phyloP scores from a whole-genome alignment of 2,113 vertebrate genomes.

The Epinephelus cyanopodus region DNA sequence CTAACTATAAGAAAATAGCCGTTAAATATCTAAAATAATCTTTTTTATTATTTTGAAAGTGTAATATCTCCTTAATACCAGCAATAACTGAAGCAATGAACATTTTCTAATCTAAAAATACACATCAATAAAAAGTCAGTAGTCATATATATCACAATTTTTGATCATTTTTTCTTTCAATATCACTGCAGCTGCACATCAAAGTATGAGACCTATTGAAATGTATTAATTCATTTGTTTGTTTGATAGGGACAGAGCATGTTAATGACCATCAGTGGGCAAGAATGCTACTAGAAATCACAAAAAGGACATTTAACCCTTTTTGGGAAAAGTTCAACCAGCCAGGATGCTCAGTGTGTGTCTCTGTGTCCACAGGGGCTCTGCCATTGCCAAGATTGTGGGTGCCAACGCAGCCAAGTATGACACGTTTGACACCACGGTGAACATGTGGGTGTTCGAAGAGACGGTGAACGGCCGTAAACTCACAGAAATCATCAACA shows the following conservation, averaged over 20 bases:
- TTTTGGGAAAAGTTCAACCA: not conserved
- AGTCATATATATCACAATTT: too few relatives aligned
- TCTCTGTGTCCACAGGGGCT: slow-evolving; percentile 87
- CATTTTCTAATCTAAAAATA: not conserved
- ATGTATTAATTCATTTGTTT: not conserved
- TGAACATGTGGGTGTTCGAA: slow-evolving; percentile 98
- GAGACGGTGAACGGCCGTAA: slow-evolving; percentile 89
- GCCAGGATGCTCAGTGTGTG: not conserved
- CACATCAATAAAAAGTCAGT: not conserved
- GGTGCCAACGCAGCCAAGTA: slow-evolving; percentile 89
- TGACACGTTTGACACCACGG: slow-evolving; percentile 87
- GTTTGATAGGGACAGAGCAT: too few relatives aligned
- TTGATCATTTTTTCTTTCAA: not conserved
- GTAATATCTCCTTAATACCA: not conserved
- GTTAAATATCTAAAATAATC: not conserved
- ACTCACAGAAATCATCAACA: slow-evolving; percentile 97
- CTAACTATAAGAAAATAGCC: not conserved
- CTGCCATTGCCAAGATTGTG: slow-evolving; percentile 96
- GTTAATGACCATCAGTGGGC: too few relatives aligned
- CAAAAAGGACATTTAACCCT: not conserved
- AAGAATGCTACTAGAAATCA: too few relatives aligned
- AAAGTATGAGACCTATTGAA: not conserved
- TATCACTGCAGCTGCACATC: not conserved
- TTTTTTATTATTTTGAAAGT: not conserved
- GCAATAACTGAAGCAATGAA: not conserved